Percentiles rank a stretch among this genome's conserved stretches.
These are phyloP conservation scores for Poeciliopsis occidentalis DNA, from an alignment of 2,113 vertebrate species.

Conservation along the genomic window DNA sequence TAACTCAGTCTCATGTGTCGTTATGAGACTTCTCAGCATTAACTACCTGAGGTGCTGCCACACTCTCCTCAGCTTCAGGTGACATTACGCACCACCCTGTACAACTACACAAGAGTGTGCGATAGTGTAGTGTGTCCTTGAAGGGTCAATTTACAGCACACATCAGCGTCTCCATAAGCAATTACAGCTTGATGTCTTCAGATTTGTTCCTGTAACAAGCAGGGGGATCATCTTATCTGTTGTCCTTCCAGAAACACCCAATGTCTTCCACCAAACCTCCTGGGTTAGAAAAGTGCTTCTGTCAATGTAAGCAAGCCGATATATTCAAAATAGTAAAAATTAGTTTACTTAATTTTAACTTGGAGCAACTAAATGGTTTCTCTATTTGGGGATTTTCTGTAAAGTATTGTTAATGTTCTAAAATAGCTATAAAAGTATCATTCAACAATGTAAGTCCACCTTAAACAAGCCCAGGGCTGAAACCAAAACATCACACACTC, in stretches of 20 bases:
- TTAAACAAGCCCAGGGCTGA: background rate
- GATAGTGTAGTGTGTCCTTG: constrained; percentile 11
- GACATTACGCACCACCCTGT: constrained; percentile 30
- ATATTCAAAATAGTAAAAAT: background rate
- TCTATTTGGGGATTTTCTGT: background rate
- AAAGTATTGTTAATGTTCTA: background rate
- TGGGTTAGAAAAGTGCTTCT: background rate
- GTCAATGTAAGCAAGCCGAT: background rate
- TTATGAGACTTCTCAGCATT: constrained; percentile 48
- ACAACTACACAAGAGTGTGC: background rate
- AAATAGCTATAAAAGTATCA: background rate
- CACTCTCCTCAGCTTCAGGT: constrained; percentile 47
- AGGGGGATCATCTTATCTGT: constrained; percentile 5
- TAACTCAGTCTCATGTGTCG: constrained; percentile 33
- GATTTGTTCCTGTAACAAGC: constrained; percentile 19
- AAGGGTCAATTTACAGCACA: constrained; percentile 45
- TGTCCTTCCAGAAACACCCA: constrained; percentile 39
- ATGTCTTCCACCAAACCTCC: background rate
- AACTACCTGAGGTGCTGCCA: constrained; percentile 45
- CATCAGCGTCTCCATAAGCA: constrained; percentile 31
- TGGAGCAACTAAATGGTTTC: background rate
- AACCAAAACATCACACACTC: background rate
- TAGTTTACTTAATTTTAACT: background rate
- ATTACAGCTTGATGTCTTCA: constrained; percentile 21
- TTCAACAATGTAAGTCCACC: background rate